Evolutionary conservation across 2,113 vertebrate species (phyloP), one percentile per base, ranked within the genome.

Genomic region (Oreotrochilus melanogaster): DNA sequence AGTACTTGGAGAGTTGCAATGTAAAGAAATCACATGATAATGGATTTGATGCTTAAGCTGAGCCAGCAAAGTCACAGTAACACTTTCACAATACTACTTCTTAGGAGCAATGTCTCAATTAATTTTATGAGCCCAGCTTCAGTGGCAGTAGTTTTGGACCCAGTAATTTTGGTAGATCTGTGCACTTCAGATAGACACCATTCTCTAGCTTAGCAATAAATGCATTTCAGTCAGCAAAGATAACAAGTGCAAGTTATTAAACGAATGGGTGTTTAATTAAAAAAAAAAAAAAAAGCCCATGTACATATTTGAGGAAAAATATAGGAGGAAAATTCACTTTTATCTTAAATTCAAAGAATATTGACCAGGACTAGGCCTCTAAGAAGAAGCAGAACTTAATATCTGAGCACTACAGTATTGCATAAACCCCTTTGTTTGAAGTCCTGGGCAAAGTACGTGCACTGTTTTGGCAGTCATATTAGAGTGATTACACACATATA

Each of bases 321-420:
- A 48, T 24, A 42, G 2, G 23, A 65, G 27, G n/a, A 4, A 4
- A 85, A 78, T 74, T 93, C 31, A 45, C 23, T 91, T 93, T 67
- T 7, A 11, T 91, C 23, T 88, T 70, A 58, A 82, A 81, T 56
- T 69, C 33, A 61, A 78, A 75, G 35, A 89, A 39, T 87, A 61
- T 72, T 81, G 58, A 75, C 27, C 15, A 81, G 62, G 66, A 84
- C 45, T 65, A 60, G 24, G 24, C 61, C 22, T 78, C 31, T 88
- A 94, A 87, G 51, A 89, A 69, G 64, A 86, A 90, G 43, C 67
- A 86, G 71, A 88, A 43, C 23, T 74, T 94, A 76, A 64, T 73
- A 86, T 78, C 51, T 71, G 54, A 86, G 42, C 33, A 74, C 56
- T 83, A 33, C 5, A 82, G 71, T 86, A 25, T 60, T 89, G 60